Percentiles rank a stretch among this genome's conserved stretches.
Conservation (phyloP, 2,888 invertebrate genomes). For the Phyllotreta striolata region DNA sequence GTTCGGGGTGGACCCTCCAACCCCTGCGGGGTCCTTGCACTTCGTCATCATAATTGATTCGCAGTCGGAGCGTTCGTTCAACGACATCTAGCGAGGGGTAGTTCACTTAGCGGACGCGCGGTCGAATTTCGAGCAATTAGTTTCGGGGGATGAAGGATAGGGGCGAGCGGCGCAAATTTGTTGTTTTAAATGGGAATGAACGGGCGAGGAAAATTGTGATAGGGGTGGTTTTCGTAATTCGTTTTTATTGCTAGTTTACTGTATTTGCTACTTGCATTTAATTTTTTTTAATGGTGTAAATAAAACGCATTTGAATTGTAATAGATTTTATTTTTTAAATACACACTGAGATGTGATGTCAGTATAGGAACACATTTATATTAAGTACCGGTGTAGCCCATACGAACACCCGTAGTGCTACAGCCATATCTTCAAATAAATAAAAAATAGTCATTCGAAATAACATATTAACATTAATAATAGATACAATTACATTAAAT, state of each 20-base stretch:
- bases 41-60: conserved; percentile 25
- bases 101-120: conserved; percentile 21
- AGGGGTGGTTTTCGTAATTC: not conserved
- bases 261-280: too few species aligned
- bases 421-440: conserved; percentile 59
- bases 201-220: not conserved
- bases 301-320: conserved; percentile 39
- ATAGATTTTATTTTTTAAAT: conserved; percentile 59
- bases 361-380: conserved; percentile 60
- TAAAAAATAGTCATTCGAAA: conserved; percentile 57
- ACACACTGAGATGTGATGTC: conserved; percentile 61
- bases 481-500: conserved; percentile 57
- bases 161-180: conserved; percentile 14
- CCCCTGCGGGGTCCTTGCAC: conserved; percentile 17
- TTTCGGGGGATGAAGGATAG: not conserved
- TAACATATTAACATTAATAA: conserved; percentile 60
- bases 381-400: conserved; percentile 57
- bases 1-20: not conserved
- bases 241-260: too few species aligned
- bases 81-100: conserved; percentile 36
- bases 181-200: not conserved
- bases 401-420: conserved; percentile 60
- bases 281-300: too few species aligned
- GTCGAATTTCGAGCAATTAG: conserved; percentile 9
- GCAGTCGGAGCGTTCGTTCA: conserved; percentile 11